Evolutionary conservation across 2,113 vertebrate genomes (phyloP).

Genomic region (Cardinalis cardinalis): DNA sequence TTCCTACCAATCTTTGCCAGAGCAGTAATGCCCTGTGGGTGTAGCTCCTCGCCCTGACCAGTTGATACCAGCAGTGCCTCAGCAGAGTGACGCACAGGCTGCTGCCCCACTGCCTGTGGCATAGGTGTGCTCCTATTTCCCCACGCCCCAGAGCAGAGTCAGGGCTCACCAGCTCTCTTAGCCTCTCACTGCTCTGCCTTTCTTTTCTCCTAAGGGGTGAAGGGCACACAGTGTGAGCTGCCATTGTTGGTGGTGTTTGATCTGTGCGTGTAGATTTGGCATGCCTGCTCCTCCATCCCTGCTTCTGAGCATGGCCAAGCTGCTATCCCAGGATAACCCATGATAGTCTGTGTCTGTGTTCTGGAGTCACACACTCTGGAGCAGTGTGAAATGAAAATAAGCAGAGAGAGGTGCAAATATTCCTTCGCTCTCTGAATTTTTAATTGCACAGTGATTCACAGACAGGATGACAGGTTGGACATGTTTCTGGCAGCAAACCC

Average conservation of each 20-base stretch:
- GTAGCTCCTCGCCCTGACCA: neutral
- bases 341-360: neutral
- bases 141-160: neutral
- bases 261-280: neutral
- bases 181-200: neutral
- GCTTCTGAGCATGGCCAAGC: neutral
- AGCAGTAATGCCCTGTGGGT: neutral
- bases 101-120: neutral
- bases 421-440: neutral
- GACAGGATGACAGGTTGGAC: conserved; percentile 16
- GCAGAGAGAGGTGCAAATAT: neutral
- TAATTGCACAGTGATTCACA: conserved; percentile 24
- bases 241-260: fast-evolving
- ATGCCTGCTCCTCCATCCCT: neutral
- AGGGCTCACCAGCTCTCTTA: neutral
- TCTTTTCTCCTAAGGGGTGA: neutral
- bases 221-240: neutral
- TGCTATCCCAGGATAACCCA: neutral
- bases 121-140: neutral
- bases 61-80: neutral
- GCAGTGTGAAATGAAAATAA: conserved; percentile 9
- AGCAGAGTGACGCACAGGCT: neutral
- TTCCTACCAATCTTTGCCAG: neutral
- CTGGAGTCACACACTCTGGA: neutral
- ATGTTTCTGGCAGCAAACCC: conserved; percentile 17